Conservation (phyloP, 2,113 vertebrate genomes). For the Vidua macroura region DNA sequence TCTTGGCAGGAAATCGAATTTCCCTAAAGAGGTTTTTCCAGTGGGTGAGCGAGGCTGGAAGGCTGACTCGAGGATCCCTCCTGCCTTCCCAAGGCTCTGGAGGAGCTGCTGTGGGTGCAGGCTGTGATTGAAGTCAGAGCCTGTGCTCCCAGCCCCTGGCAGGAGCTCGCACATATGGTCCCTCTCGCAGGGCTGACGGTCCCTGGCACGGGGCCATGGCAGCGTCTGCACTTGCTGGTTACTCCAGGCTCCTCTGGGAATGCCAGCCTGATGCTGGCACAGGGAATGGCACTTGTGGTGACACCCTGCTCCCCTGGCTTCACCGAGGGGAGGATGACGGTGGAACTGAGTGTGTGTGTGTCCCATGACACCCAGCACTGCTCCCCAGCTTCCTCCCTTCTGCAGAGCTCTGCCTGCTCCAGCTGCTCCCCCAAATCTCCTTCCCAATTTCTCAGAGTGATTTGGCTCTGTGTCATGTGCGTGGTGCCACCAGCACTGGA, state of each 20-base stretch:
- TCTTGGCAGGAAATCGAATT: constrained; percentile 41
- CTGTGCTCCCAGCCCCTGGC: neutral
- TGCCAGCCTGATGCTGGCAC: neutral
- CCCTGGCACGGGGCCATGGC: neutral
- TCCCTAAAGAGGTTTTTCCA: constrained; percentile 26
- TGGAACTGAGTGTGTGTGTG: fast-evolving
- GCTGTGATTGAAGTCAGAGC: neutral
- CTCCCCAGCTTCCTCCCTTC: neutral
- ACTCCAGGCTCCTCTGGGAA: neutral
- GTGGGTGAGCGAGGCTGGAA: constrained; percentile 33
- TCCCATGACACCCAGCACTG: neutral
- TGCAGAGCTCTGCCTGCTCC: neutral
- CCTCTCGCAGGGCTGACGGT: neutral
- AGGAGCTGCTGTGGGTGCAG: neutral
- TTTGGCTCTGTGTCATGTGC: neutral
- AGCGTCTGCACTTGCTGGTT: neutral
- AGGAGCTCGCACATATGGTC: neutral
- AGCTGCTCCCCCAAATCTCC: neutral
- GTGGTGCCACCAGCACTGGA: neutral
- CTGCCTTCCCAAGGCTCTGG: neutral
- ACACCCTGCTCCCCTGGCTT: neutral
- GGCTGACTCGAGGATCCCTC: constrained; percentile 7
- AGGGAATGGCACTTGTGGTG: neutral
- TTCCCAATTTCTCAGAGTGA: fast-evolving
- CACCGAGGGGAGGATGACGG: fast-evolving